These are phyloP conservation scores for Chrysocyon brachyurus DNA, from an alignment of 2,797 vertebrate genomes.

Conservation along the genomic window DNA sequence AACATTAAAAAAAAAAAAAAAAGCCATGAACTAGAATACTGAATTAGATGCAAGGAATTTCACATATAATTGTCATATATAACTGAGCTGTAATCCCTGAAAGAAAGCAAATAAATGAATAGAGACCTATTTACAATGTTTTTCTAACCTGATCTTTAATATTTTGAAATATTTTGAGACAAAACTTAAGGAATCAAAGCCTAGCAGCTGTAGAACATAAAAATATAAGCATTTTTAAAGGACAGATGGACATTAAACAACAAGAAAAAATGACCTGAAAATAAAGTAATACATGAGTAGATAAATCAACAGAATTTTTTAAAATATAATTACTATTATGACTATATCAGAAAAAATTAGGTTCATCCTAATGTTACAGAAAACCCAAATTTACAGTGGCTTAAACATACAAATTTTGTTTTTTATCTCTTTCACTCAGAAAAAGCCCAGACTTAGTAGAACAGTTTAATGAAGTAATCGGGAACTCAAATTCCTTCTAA, in stretches of 20 bases:
- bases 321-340: not conserved
- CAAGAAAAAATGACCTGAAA: not conserved
- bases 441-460: not conserved
- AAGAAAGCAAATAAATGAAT: not conserved
- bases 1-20: not conserved
- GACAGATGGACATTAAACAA: not conserved
- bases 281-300: not conserved
- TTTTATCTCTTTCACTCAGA: not conserved
- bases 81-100: not conserved
- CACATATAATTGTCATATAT: not conserved
- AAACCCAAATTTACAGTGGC: not conserved
- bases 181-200: not conserved
- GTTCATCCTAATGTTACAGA: not conserved
- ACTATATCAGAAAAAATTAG: not conserved
- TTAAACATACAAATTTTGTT: not conserved
- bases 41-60: not conserved
- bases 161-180: conserved; percentile 46
- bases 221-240: not conserved
- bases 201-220: not conserved
- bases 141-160: not conserved
- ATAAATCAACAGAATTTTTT: not conserved
- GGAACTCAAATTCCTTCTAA: not conserved
- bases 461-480: not conserved
- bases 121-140: not conserved
- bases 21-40: not conserved